Conservation (phyloP, 2,888 invertebrate species). For the Muschampia plurimacula region DNA sequence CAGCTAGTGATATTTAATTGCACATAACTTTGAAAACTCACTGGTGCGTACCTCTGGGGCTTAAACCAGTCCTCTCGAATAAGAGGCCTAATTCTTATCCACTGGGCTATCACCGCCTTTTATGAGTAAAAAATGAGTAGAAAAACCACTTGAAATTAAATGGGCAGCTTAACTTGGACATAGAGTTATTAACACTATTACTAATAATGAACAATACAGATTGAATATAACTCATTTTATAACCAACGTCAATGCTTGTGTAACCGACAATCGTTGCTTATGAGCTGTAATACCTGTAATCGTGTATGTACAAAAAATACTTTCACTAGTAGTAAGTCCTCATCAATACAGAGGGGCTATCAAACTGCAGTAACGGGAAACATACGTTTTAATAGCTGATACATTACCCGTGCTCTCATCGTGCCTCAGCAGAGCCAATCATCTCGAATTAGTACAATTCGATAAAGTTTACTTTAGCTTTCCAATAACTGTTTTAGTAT, state of each 20-base stretch:
- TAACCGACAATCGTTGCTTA: background rate
- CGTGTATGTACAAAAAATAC: slow-evolving; percentile 25
- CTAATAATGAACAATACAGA: background rate
- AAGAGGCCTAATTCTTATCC: too few species aligned
- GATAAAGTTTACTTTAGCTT: slow-evolving; percentile 47
- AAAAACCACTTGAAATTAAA: too few species aligned
- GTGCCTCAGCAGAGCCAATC: slow-evolving; percentile 3
- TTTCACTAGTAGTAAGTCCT: slow-evolving; percentile 18
- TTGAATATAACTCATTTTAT: background rate
- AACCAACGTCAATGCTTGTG: background rate
- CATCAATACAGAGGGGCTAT: slow-evolving; percentile 23
- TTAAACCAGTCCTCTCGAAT: too few species aligned
- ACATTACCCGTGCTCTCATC: background rate
- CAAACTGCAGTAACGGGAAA: slow-evolving; percentile 25
- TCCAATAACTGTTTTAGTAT: slow-evolving; percentile 37
- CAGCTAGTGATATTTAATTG: too few species aligned
- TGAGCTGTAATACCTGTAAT: background rate
- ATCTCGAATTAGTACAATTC: slow-evolving; percentile 41
- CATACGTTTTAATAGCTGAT: slow-evolving; percentile 12
- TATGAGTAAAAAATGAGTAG: too few species aligned
- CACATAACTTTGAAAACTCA: too few species aligned
- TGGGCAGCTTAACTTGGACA: too few species aligned
- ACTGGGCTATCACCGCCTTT: too few species aligned
- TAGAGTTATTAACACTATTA: too few species aligned
- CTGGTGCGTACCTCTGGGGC: too few species aligned